Evolutionary conservation across 2,113 vertebrate genomes (phyloP).

Genomic region (Naja naja): DNA sequence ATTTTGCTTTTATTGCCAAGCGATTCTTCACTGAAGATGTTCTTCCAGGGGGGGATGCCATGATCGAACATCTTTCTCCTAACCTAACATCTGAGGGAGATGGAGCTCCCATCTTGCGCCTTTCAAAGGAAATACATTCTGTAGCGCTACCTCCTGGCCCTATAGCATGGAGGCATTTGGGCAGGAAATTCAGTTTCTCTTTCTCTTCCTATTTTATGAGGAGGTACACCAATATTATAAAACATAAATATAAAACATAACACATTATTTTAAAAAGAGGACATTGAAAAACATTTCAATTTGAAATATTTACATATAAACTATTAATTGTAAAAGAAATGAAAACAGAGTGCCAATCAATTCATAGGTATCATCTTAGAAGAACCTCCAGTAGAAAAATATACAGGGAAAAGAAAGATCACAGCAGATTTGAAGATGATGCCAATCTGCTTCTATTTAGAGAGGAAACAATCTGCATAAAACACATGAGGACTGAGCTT

Average conservation of each 20-base stretch:
- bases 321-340: not conserved
- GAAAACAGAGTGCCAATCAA: not conserved
- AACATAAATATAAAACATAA: not conserved
- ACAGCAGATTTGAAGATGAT: not conserved
- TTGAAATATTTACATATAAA: not conserved
- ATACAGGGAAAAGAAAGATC: not conserved
- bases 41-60: not conserved
- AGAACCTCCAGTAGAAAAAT: not conserved
- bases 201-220: not conserved
- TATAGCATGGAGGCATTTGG: not conserved
- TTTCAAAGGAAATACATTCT: not conserved
- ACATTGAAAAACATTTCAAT: not conserved
- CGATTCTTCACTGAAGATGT: not conserved
- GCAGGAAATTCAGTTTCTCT: not conserved
- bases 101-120: not conserved
- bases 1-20: not conserved
- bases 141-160: not conserved
- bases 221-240: not conserved
- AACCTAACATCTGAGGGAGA: not conserved
- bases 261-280: not conserved
- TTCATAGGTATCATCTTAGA: not conserved
- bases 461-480: not conserved
- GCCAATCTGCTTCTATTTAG: not conserved
- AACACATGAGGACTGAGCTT: not conserved
- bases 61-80: not conserved